Evolutionary conservation across 2,113 vertebrate genomes (phyloP).

Genomic region (Anser cygnoides): DNA sequence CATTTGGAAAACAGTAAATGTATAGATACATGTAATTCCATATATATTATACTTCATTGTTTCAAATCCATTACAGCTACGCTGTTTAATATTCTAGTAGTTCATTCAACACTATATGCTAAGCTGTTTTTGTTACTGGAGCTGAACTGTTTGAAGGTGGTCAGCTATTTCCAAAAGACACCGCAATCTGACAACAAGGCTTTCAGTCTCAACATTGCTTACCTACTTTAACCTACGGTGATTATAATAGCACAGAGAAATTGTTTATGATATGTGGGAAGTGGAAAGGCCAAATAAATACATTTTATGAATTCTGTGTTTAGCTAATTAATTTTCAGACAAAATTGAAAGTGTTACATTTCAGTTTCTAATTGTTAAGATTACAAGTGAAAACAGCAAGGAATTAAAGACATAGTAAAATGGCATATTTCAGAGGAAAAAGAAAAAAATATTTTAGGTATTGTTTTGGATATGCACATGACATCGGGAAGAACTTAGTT

Average conservation of each 20-base stretch:
- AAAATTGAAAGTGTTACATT: neutral
- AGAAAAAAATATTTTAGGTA: neutral
- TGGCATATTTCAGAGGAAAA: neutral
- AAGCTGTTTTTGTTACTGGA: neutral
- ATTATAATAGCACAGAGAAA: neutral
- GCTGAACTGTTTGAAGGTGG: neutral
- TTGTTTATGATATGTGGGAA: neutral
- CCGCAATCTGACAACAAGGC: neutral
- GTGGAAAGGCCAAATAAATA: neutral
- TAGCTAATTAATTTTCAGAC: neutral
- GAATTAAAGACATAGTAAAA: neutral
- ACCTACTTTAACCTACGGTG: neutral
- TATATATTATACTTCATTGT: neutral
- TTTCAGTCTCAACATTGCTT: neutral
- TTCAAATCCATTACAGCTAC: neutral
- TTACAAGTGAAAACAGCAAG: neutral
- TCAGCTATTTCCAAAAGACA: neutral
- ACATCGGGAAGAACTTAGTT: neutral
- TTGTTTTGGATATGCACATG: neutral
- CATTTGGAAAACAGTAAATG: neutral
- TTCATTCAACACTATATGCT: neutral
- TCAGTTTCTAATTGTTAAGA: neutral
- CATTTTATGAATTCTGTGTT: neutral
- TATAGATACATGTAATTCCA: neutral
- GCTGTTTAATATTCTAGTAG: neutral